These are phyloP conservation scores for Lepidothrix coronata DNA, from an alignment of 2,113 vertebrate species.

Conservation along the genomic window DNA sequence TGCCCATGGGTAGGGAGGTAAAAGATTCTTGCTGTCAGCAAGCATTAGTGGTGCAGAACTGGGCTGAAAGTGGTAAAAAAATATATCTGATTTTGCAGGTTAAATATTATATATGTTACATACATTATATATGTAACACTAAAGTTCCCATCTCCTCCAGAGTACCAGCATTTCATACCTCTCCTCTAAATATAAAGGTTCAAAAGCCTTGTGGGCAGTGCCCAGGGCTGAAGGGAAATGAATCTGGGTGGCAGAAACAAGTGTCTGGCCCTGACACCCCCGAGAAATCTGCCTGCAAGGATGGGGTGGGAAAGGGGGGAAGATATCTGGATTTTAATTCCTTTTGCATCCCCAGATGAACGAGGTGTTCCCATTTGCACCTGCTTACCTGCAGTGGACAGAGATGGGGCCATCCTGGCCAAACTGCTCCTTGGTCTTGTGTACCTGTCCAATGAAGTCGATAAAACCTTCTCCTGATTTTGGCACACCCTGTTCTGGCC, in stretches of 20 bases:
- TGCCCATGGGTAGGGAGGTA: background rate
- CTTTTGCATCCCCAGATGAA: background rate
- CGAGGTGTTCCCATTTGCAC: accelerated
- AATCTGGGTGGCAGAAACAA: background rate
- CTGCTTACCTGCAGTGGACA: conserved; percentile 93
- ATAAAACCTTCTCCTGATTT: conserved; percentile 98
- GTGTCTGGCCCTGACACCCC: background rate
- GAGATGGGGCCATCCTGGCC: conserved; percentile 98
- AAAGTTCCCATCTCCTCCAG: background rate
- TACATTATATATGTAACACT: accelerated
- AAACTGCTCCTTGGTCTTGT: conserved; percentile 99
- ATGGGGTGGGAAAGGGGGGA: background rate
- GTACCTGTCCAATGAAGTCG: conserved; percentile 96
- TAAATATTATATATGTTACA: background rate
- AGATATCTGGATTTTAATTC: background rate
- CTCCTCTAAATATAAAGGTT: accelerated
- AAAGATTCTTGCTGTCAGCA: background rate
- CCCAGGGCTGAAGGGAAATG: background rate
- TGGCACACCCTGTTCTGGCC: conserved; percentile 96
- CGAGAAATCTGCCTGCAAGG: background rate
- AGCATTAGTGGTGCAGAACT: background rate
- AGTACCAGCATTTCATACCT: accelerated
- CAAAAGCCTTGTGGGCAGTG: background rate
- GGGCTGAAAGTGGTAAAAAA: background rate
- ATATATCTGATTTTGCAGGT: background rate